Conservation (phyloP, 2,797 vertebrate species). For the Sebastes minor region DNA sequence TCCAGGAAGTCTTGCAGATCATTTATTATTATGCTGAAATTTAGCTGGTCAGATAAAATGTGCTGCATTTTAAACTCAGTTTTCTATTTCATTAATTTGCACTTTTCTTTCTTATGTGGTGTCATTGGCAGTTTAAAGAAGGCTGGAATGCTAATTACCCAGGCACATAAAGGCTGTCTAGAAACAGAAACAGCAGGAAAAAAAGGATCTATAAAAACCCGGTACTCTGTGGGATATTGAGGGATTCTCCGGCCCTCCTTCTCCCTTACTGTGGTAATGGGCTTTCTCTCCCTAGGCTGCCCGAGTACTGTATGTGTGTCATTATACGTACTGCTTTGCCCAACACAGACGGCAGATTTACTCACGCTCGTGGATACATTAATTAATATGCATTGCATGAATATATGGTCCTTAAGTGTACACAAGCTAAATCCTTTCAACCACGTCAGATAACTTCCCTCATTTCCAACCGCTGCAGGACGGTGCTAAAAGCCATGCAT, state of each 20-base stretch:
- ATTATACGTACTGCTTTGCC: background rate
- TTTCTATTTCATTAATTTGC: constrained; percentile 64
- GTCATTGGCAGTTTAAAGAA: constrained; percentile 55
- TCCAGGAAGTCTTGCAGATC: constrained; percentile 11
- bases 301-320: constrained; percentile 29
- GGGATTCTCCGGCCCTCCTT: constrained; percentile 38
- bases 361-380: constrained; percentile 24
- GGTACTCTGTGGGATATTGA: constrained; percentile 58
- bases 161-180: constrained; percentile 56
- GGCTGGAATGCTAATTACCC: constrained; percentile 66
- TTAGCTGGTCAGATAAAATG: constrained; percentile 36
- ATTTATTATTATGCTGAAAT: constrained; percentile 14
- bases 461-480: constrained; percentile 32
- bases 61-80: constrained; percentile 41
- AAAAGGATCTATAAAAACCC: constrained; percentile 55
- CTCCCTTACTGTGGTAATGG: constrained; percentile 58
- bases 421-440: constrained; percentile 43
- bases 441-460: constrained; percentile 35
- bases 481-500: constrained; percentile 32
- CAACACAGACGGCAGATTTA: constrained; percentile 15
- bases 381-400: constrained; percentile 42
- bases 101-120: constrained; percentile 48
- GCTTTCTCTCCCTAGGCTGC: constrained; percentile 49
- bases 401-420: constrained; percentile 28
- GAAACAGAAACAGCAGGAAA: constrained; percentile 35